Percentiles rank a stretch among this genome's conserved stretches.
Evolutionary conservation across 1,140 invertebrate species (phyloP).

Genomic region (Lepidurus arcticus): DNA sequence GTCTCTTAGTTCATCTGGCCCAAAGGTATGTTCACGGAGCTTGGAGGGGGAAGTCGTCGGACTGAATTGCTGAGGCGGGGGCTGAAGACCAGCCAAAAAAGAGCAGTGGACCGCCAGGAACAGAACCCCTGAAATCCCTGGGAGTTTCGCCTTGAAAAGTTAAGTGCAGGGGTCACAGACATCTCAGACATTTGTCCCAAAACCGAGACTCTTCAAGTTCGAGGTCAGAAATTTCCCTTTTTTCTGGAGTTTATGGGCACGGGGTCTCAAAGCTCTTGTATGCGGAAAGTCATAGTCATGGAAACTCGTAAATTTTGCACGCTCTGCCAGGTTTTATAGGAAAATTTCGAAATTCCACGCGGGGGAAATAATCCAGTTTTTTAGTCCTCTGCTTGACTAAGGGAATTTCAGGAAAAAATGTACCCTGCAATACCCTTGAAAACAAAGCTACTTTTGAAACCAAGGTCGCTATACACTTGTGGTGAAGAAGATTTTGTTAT

Average conservation of each 20-base stretch:
- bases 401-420: too few relatives aligned
- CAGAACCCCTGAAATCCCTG: not conserved
- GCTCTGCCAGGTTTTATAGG: not conserved
- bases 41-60: not conserved
- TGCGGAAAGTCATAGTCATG: not conserved
- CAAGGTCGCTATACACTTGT: too few relatives aligned
- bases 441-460: too few relatives aligned
- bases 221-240: slow-evolving; percentile 13
- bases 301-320: not conserved
- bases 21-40: not conserved
- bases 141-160: not conserved
- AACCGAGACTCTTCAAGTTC: not conserved
- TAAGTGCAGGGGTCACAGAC: not conserved
- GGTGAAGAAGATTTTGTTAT: too few relatives aligned
- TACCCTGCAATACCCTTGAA: too few relatives aligned
- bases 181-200: not conserved
- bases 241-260: not conserved
- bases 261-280: not conserved
- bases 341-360: too few relatives aligned
- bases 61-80: not conserved
- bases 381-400: too few relatives aligned
- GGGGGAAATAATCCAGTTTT: too few relatives aligned
- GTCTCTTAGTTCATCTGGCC: not conserved
- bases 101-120: not conserved
- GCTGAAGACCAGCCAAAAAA: not conserved